phyloP scores from a whole-genome alignment of 2,888 invertebrate genomes.

The Conus canariensis region DNA sequence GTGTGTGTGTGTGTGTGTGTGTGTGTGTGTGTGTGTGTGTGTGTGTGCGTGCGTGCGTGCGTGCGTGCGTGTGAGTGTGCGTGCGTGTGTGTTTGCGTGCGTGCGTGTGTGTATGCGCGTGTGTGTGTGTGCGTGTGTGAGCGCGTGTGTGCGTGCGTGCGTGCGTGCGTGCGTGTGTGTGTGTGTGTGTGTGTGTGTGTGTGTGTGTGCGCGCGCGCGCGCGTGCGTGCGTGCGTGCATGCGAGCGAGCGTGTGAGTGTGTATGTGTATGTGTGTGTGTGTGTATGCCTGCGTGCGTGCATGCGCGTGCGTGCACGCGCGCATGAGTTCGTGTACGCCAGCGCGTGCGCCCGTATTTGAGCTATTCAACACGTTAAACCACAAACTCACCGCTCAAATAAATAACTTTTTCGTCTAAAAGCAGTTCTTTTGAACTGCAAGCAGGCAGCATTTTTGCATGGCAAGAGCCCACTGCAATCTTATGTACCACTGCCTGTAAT shows the following conservation, averaged over 20 bases:
- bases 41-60: too few species aligned
- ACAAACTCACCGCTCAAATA: not conserved
- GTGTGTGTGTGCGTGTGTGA: too few species aligned
- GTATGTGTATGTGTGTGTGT: not conserved
- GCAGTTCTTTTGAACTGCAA: not conserved
- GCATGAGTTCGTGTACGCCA: not conserved
- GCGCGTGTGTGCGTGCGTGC: too few species aligned
- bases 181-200: not conserved
- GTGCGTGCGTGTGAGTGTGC: too few species aligned
- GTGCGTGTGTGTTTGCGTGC: too few species aligned
- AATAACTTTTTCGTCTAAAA: not conserved
- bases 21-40: too few species aligned
- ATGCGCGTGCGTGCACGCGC: not conserved
- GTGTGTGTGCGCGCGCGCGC: not conserved
- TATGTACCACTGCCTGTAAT: too few species aligned
- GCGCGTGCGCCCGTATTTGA: not conserved
- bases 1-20: too few species aligned
- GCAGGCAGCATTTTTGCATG: too few species aligned
- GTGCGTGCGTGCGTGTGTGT: too few species aligned
- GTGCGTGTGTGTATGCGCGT: not conserved
- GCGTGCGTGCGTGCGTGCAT: not conserved
- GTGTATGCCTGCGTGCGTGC: not conserved
- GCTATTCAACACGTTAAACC: not conserved
- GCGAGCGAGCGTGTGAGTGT: not conserved
- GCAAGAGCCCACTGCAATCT: too few species aligned